phyloP scores from a whole-genome alignment of 2,888 invertebrate species.

The Diaperis boleti region DNA sequence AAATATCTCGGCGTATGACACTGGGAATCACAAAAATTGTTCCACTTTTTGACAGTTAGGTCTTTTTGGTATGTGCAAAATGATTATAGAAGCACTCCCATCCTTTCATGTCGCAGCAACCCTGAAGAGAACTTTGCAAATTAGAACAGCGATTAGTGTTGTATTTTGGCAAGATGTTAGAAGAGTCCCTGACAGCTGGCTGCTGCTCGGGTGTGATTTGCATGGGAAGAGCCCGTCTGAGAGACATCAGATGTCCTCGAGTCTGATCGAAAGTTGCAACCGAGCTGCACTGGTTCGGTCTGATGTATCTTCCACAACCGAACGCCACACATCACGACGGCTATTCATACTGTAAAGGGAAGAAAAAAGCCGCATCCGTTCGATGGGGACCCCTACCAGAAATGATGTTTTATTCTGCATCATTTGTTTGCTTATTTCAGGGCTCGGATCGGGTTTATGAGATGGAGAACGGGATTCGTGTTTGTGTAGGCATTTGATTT shows the following conservation, averaged over 20 bases:
- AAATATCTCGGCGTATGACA: constrained; percentile 1
- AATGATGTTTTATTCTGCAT: constrained; percentile 21
- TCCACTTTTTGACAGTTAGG: too few relatives aligned
- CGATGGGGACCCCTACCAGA: not conserved
- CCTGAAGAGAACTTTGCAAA: constrained; percentile 15
- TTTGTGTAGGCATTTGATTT: constrained; percentile 14
- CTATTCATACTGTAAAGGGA: constrained; percentile 19
- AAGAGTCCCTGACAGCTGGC: constrained; percentile 32
- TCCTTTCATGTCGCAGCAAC: too few relatives aligned
- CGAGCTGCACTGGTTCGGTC: constrained; percentile 21
- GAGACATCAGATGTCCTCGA: constrained; percentile 39
- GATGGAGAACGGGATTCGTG: constrained; percentile 9
- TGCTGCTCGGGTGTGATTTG: constrained; percentile 45
- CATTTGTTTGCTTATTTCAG: constrained; percentile 25
- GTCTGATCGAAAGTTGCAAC: constrained; percentile 42
- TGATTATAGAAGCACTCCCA: too few relatives aligned
- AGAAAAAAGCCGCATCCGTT: constrained; percentile 19
- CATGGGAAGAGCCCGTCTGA: constrained; percentile 46
- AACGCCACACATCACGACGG: constrained; percentile 30
- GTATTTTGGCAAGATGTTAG: constrained; percentile 20
- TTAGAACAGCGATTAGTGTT: constrained; percentile 10
- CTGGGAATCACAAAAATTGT: too few relatives aligned
- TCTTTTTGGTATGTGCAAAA: too few relatives aligned
- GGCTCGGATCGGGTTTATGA: constrained; percentile 10
- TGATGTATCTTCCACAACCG: constrained; percentile 29